phyloP scores from a whole-genome alignment of 2,888 invertebrate species.

The Lithophane socia region DNA sequence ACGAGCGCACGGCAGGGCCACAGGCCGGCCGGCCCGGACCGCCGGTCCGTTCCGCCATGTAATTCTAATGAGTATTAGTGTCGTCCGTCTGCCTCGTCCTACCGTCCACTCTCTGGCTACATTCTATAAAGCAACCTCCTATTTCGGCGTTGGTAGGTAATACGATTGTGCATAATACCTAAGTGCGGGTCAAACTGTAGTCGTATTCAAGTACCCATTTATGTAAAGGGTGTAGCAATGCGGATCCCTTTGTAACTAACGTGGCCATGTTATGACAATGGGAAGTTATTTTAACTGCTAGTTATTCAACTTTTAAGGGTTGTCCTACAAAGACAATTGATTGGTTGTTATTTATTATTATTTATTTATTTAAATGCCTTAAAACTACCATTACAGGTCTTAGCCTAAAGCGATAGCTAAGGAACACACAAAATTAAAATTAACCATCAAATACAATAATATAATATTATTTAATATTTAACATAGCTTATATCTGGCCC shows the following conservation, averaged over 20 bases:
- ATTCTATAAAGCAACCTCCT: conserved; percentile 72
- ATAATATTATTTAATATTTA: background rate
- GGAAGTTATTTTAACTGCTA: conserved; percentile 42
- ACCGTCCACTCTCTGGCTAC: conserved; percentile 72
- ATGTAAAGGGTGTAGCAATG: conserved; percentile 51
- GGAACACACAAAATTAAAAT: no score
- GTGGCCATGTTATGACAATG: conserved; percentile 36
- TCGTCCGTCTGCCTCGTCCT: conserved; percentile 79
- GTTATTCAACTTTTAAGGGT: conserved; percentile 20
- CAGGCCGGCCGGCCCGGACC: conserved; percentile 41
- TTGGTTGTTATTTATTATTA: background rate
- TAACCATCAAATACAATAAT: no score
- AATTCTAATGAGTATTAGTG: conserved; percentile 90
- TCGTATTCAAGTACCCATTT: conserved; percentile 58
- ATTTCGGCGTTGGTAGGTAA: conserved; percentile 73
- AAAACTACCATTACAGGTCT: no score
- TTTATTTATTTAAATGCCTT: no score
- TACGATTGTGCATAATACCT: conserved; percentile 74
- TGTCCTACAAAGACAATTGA: background rate
- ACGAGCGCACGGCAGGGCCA: conserved; percentile 32
- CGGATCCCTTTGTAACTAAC: conserved; percentile 47
- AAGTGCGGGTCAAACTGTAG: conserved; percentile 66
- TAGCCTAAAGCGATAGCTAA: no score
- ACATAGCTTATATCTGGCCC: background rate
- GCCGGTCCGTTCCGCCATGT: conserved; percentile 84